Evolutionary conservation across 2,888 invertebrate species (phyloP).

Genomic region (Kryphioiulus occultus): DNA sequence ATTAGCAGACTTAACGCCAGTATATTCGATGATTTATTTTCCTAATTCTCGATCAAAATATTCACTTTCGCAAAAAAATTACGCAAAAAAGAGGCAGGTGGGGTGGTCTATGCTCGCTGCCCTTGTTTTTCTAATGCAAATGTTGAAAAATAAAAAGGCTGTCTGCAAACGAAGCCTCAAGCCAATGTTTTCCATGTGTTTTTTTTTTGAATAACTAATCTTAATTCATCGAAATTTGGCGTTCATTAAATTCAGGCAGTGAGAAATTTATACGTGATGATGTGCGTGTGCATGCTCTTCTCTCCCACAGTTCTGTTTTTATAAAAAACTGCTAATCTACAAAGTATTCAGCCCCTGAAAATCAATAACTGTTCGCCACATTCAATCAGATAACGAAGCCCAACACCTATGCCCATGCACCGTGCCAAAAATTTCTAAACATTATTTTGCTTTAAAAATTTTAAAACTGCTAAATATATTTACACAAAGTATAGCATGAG

Average conservation of each 20-base stretch:
- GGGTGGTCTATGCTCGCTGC: not conserved
- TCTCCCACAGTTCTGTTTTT: not conserved
- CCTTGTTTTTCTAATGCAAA: conserved; percentile 7
- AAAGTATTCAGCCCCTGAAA: not conserved
- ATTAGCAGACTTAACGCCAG: not conserved
- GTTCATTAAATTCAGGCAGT: conserved; percentile 33
- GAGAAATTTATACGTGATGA: not conserved
- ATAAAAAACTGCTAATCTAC: not conserved
- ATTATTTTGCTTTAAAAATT: too few relatives aligned
- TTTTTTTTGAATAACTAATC: conserved; percentile 35
- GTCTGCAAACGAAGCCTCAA: not conserved
- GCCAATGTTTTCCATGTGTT: conserved; percentile 18
- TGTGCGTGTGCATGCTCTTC: conserved; percentile 26
- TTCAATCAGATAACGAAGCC: not conserved
- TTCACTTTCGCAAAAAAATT: not conserved
- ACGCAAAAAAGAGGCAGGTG: not conserved
- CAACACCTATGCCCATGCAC: too few relatives aligned
- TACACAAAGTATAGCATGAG: too few relatives aligned
- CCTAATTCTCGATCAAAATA: conserved; percentile 1
- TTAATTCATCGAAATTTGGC: conserved; percentile 28
- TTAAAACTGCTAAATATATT: too few relatives aligned
- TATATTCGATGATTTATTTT: not conserved
- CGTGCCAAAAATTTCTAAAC: too few relatives aligned
- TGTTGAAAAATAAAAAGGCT: not conserved
- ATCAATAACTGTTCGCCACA: conserved; percentile 5